A percentile compares a stretch with the other conserved stretches of the same genome.
Conservation (phyloP, 2,797 vertebrate species). For the Enteromius paludinosus region DNA sequence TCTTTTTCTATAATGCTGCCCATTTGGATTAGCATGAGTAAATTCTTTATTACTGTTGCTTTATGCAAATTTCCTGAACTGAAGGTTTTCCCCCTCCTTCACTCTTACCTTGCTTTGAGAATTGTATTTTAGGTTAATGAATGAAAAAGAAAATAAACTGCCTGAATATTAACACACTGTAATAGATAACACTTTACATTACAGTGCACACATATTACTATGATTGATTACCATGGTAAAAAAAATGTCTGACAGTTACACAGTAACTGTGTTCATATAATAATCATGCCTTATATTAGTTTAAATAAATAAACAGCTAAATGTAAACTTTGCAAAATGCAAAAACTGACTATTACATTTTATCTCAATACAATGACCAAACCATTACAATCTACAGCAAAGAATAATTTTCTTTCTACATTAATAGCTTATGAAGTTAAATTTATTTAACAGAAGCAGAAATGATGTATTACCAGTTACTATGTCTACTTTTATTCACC, state of each 20-base stretch:
- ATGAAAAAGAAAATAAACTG: conserved; percentile 15
- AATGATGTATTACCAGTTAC: background rate
- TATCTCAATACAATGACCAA: background rate
- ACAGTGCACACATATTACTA: background rate
- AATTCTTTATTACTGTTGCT: conserved; percentile 28
- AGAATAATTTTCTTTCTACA: background rate
- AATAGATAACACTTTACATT: conserved; percentile 22
- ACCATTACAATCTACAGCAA: background rate
- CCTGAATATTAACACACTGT: conserved; percentile 13
- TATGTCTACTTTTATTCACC: background rate
- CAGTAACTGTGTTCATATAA: background rate
- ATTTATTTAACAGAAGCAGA: background rate
- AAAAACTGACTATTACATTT: background rate
- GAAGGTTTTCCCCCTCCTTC: background rate
- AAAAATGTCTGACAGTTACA: background rate
- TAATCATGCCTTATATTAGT: background rate
- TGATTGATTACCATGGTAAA: background rate
- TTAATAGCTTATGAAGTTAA: background rate
- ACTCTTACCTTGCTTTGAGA: conserved; percentile 18
- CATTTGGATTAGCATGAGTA: conserved; percentile 44
- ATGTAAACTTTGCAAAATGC: background rate
- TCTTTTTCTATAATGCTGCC: conserved; percentile 33
- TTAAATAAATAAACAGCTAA: background rate
- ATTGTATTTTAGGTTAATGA: conserved; percentile 3
- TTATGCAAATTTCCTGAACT: conserved; percentile 28